These are phyloP conservation scores for Octodon degus DNA, from an alignment of 2,113 vertebrate species.

Conservation along the genomic window DNA sequence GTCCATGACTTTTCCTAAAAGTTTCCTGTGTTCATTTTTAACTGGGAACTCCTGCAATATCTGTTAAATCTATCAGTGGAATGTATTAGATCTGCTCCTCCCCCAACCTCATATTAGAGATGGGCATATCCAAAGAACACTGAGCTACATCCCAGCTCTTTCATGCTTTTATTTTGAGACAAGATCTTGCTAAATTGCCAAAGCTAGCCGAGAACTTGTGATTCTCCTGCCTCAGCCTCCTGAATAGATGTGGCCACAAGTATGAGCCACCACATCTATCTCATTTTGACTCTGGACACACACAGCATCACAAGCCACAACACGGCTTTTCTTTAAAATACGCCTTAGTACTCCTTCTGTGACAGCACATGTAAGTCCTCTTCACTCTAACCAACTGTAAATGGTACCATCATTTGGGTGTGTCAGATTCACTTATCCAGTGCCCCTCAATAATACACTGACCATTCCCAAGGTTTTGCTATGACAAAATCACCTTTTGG, in stretches of 20 bases:
- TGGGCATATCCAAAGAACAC: background rate
- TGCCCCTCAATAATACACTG: background rate
- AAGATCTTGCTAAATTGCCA: background rate
- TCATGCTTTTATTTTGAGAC: background rate
- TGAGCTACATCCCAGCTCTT: background rate
- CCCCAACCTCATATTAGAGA: background rate
- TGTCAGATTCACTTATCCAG: background rate
- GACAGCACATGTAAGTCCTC: background rate
- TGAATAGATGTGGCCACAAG: background rate
- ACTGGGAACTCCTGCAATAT: background rate
- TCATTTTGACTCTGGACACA: background rate
- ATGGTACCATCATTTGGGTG: background rate
- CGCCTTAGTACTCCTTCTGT: background rate
- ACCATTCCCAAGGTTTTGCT: background rate
- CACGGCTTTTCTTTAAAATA: background rate
- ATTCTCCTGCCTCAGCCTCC: background rate
- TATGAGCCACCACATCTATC: background rate
- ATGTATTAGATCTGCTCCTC: background rate
- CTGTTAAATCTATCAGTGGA: background rate
- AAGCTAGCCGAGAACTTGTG: background rate
- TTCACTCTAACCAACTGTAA: background rate
- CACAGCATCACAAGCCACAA: background rate
- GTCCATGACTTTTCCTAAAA: background rate
- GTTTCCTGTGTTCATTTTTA: background rate
- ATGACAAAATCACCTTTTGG: background rate